A percentile compares a stretch with the other conserved stretches of the same genome.
These are phyloP conservation scores for Pteronotus mesoamericanus DNA, from an alignment of 2,797 vertebrate genomes.

Conservation along the genomic window DNA sequence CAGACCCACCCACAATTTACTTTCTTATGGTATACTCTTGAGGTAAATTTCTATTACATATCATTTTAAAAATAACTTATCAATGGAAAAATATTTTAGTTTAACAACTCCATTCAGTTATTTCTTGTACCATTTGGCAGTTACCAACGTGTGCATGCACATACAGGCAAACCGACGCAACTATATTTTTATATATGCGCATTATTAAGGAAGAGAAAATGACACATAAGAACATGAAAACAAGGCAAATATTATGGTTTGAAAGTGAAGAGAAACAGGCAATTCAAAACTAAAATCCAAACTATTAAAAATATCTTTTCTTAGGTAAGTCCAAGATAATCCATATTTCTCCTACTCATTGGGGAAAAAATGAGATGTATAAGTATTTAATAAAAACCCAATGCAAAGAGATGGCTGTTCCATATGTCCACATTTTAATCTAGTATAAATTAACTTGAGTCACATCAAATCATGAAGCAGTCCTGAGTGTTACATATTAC, in stretches of 20 bases:
- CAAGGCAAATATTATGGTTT: not conserved
- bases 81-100: not conserved
- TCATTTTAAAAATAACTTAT: not conserved
- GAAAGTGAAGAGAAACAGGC: not conserved
- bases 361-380: not conserved
- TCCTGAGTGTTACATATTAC: not conserved
- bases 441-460: slow-evolving; percentile 38
- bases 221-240: not conserved
- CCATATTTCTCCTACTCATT: not conserved
- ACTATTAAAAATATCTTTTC: not conserved
- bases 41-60: slow-evolving; percentile 2
- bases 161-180: not conserved
- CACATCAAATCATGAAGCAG: slow-evolving; percentile 29
- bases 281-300: slow-evolving; percentile 21
- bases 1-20: not conserved
- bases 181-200: too few species aligned
- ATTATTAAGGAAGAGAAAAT: slow-evolving; percentile 18
- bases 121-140: not conserved
- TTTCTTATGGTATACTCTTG: slow-evolving; percentile 8
- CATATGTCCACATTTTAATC: not conserved
- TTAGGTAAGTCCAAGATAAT: slow-evolving; percentile 21
- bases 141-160: not conserved
- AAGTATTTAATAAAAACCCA: slow-evolving; percentile 39
- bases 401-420: slow-evolving; percentile 1
- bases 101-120: not conserved